Evolutionary conservation across 2,888 invertebrate species (phyloP).

Genomic region (Pristionchus exspectatus): DNA sequence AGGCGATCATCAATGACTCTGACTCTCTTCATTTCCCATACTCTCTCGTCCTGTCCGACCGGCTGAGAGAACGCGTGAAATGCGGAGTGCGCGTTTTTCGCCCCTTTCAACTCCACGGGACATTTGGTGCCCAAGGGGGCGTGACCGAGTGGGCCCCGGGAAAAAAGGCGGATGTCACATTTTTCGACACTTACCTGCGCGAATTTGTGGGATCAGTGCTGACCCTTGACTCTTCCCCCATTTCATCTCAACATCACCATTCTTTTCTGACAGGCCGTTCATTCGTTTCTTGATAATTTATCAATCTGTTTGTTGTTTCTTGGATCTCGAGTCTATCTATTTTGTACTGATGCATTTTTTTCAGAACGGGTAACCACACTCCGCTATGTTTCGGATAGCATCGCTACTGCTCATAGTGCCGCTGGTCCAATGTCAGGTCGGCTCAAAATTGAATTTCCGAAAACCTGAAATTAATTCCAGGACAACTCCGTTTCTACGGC

Average conservation of each 20-base stretch:
- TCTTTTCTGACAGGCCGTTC: too few species aligned
- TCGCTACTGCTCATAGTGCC: not conserved
- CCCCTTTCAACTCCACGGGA: not conserved
- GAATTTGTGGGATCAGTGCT: not conserved
- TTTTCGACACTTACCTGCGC: not conserved
- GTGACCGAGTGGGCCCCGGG: not conserved
- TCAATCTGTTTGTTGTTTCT: not conserved
- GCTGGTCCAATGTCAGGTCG: not conserved
- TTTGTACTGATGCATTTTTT: not conserved
- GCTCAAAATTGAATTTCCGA: not conserved
- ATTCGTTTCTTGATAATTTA: too few species aligned
- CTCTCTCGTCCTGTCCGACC: not conserved
- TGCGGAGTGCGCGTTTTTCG: not conserved
- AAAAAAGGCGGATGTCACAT: not conserved
- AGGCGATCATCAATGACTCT: not conserved
- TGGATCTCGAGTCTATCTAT: not conserved
- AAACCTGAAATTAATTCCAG: not conserved
- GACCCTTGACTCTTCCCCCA: not conserved
- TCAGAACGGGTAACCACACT: not conserved
- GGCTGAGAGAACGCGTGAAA: not conserved
- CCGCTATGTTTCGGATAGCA: conserved; percentile 28
- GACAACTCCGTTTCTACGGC: conserved; percentile 29
- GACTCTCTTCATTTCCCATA: not conserved
- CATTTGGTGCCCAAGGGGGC: conserved; percentile 13
- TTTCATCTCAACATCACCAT: too few species aligned